Evolutionary conservation across 2,888 invertebrate species (phyloP).

Genomic region (Halictus quadricinctus): DNA sequence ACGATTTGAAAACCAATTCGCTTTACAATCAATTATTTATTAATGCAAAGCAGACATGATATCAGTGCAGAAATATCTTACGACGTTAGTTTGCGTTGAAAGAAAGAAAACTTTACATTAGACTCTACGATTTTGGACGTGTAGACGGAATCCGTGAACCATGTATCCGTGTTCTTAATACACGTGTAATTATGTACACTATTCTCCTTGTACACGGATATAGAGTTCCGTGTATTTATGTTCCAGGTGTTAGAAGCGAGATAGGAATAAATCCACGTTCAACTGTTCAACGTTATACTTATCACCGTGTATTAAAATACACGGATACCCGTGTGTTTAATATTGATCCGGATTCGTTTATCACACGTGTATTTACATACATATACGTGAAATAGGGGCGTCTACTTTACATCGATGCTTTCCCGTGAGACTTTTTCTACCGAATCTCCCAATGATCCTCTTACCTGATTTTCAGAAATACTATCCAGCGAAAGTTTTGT

Average conservation of each 20-base stretch:
- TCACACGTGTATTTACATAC: not conserved
- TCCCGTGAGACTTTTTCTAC: constrained; percentile 61
- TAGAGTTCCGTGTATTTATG: not conserved
- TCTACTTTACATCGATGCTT: constrained; percentile 19
- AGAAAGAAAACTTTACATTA: not conserved
- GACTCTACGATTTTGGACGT: not conserved
- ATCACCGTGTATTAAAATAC: not conserved
- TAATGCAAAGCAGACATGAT: not conserved
- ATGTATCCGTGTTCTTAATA: not conserved
- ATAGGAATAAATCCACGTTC: not conserved
- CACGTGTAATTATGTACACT: not conserved
- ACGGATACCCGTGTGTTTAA: not conserved
- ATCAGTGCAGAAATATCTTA: not conserved
- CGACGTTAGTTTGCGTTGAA: constrained; percentile 5
- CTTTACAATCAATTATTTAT: not conserved
- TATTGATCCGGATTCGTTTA: not conserved
- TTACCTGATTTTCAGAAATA: constrained; percentile 76
- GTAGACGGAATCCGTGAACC: not conserved
- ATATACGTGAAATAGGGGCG: not conserved
- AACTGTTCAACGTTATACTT: not conserved
- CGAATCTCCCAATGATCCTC: constrained; percentile 74
- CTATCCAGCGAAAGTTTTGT: constrained; percentile 75
- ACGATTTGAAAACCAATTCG: not conserved
- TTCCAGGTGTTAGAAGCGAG: not conserved
- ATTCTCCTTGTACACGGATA: not conserved